These are phyloP conservation scores for Drosophila dunni DNA, from an alignment of 1,140 invertebrate genomes.

Conservation along the genomic window DNA sequence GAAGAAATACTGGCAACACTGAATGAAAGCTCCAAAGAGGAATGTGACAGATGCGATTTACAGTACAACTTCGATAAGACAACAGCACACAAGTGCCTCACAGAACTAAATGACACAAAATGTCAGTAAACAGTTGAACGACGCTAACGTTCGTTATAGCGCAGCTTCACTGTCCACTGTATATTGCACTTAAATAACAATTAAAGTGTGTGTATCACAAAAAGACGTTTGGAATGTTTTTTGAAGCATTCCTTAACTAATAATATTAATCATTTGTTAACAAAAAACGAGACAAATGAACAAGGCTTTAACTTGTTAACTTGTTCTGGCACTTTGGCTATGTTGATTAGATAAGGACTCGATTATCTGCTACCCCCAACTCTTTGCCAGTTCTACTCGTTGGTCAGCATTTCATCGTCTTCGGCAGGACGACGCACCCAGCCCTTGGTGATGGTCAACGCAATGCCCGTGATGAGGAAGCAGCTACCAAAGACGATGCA, in stretches of 20 bases:
- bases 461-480: constrained; percentile 84
- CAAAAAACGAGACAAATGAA: constrained; percentile 44
- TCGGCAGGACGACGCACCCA: constrained; percentile 81
- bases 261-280: constrained; percentile 12
- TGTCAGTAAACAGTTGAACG: constrained; percentile 3
- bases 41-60: not conserved
- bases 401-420: constrained; percentile 75
- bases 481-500: constrained; percentile 85
- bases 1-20: too few species aligned
- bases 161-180: not conserved
- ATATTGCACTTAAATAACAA: constrained; percentile 35
- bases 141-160: not conserved
- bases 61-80: not conserved
- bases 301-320: constrained; percentile 49
- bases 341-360: not conserved
- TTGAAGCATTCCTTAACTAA: not conserved
- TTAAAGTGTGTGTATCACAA: constrained; percentile 27
- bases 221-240: not conserved
- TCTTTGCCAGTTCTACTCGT: constrained; percentile 22
- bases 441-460: constrained; percentile 82
- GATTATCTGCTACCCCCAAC: too few species aligned
- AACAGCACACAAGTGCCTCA: not conserved
- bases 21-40: not conserved
- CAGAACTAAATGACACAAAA: constrained; percentile 28
- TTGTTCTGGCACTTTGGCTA: constrained; percentile 67